Evolutionary conservation across 2,888 invertebrate species (phyloP), one percentile per base, ranked within the genome.

Genomic region (Esperia sulphurella): DNA sequence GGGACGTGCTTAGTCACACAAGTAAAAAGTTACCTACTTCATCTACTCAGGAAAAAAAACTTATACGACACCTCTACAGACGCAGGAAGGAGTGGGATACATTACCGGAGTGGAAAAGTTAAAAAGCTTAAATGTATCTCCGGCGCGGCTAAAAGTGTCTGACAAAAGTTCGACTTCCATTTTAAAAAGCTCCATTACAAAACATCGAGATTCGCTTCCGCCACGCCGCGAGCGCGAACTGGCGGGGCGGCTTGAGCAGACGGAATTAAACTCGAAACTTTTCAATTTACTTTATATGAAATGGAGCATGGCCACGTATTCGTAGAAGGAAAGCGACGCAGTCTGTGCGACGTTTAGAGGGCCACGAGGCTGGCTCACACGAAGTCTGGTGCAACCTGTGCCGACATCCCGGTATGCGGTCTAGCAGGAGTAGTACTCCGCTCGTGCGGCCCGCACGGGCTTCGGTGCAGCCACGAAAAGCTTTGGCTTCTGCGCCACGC

Each of bases 151-250:
- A 87, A 88, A 88, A 89, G 89, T 87, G 85, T 88, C 88, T 87
- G 87, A 89, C 89, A 88, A 88, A 89, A 88, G 88, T 89, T 89
- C 87, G 87, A 85, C 84, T 88, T 84, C 84, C 87, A 88, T 89
- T 89, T 88, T 89, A 89, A 89, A 89, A 88, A 89, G 89, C 88
- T 87, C 88, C 88, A 89, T 88, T 88, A 88, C 88, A 87, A 88
- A 89, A 89, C 89, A 90, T 89, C 84, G 87, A 82, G 89, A 87
- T 84, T 86, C 86, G 83, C 80, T 88, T 90, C 86, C 86, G 86
- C 83, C 75, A 79, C 79, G 79, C 75, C 75, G 78, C 78, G 75
- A 75, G 75, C 75, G 76, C 70, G 71, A 76, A 74, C 76, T 78
- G 80, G 76, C 77, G 78, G 71, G 77, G 72, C 65, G 76, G 77